Evolutionary conservation across 2,888 invertebrate genomes (phyloP), one percentile per base, ranked within the genome.

Genomic region (Lydus trimaculatus): DNA sequence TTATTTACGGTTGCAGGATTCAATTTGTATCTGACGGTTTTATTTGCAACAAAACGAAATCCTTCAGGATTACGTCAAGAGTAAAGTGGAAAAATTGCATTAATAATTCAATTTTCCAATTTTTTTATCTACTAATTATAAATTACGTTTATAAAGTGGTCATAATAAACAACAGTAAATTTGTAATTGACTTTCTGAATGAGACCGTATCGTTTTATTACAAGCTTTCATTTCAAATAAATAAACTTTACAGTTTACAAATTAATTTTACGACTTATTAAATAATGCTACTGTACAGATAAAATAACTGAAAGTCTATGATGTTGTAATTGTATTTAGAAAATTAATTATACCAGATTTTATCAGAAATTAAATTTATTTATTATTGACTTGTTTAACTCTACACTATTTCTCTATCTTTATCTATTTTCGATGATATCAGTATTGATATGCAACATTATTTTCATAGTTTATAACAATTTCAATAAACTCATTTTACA

Each of bases 401-500:
- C 7, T 48, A 20, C 2, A 20, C 5, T 20, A 9, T 48, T 20
- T 0, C 20, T 20, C 48, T 7, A 20, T 48, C 48, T 20, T 48
- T 48, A 48, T 20, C 8, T n/a, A n/a, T 39, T 39, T 39, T n/a
- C 8, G 11, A 33, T 33, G 8, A 33, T 39, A 39, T 6, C 39
- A 39, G 9, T 48, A 20, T 8, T 11, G n/a, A 48, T 20, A 20
- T 48, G 48, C 20, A 48, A 48, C 11, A 11, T 48, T 48, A 48
- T 48, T 43, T 28, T 62, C 39, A 6, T 31, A 20, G 39, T 60
- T 66, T 68, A 58, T 39, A 61, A 52, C 71, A 73, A 75, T 77
- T 79, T 80, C 77, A 75, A 79, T 79, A 77, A 76, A 79, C 76
- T 73, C 72, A 75, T 76, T 76, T 78, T 76, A 76, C 74, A 70